Base-by-base conservation (phyloP, 2,113 vertebrate species). In the Platysternon megacephalum region DNA sequence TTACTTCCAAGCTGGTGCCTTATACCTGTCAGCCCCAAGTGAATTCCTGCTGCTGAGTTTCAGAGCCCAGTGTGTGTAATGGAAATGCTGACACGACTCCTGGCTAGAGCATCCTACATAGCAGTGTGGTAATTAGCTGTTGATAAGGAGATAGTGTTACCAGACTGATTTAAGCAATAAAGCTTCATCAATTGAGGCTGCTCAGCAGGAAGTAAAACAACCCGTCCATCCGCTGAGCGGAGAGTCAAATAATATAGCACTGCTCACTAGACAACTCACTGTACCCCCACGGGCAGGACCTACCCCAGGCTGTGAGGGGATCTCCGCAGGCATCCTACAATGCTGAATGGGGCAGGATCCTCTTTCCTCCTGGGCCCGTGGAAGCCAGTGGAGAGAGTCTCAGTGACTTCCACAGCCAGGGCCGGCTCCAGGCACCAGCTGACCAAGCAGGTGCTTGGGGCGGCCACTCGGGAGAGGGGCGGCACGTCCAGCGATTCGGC, bases 71-170 rank as follows among this genome's bases (percentile, higher is more conserved):
- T 46, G 6, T 1, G 0, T 82, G 93, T 84, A 39, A 95, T 44
- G 93, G 94, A 90, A 96, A 95, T 13, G 3, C 94, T 90, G 93
- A 93, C 76, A 2, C 6, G 0, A 24, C 92, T 88, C 56, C 2
- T 61, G 1, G 0, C 6, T 42, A 1, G 6, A 6, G 5, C 2
- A 2, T 29, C 11, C 13, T 39, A 24, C 7, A 35, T 3, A 87
- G 39, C 79, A 5, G 0, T 0, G 22, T 46, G 51, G 84, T 21
- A 14, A 58, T n/a, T 44, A 88, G 1, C 39, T 68, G 2, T 80
- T 0, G 0, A 1, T 16, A n/a, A 0, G 0, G 28, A 5, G 7
- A n/a, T 16, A 0, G 5, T 22, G 52, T 7, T 39, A 8, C 1
- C n/a, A 65, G 58, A 14, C 82, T 44, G 78, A 52, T 53, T 16